Base-by-base conservation (phyloP, 37 sponge, comb jelly and placozoan species). In the Lycopodina hypogea region DNA sequence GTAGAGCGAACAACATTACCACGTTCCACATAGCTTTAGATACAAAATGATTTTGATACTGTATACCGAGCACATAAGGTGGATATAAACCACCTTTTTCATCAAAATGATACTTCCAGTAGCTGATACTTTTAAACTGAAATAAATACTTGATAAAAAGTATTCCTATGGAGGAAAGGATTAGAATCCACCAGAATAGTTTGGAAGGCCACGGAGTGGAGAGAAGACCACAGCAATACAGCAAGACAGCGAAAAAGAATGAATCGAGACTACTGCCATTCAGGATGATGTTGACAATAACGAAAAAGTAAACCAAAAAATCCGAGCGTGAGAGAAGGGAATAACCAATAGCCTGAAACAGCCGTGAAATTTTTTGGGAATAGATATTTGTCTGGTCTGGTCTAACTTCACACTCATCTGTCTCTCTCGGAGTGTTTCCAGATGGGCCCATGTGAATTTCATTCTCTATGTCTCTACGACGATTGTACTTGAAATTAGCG, bases 211-310 rank as follows among this genome's bases (percentile, higher is more conserved):
- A 83, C 2, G 94, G 90, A 7, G 82, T 78, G 62, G 89, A 78
- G 23, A 92, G 68, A 1, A 92, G 76, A 0, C 93, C 95, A 89
- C 95, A 92, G 55, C 76, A 18, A 56, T 82, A 95, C 63, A 92
- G 56, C 29, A 92, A 22, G 52, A 69, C 38, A 0, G 74, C 89
- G 60, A 87, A 87, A 17, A 78, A 42, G 40, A 95, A 55, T 0
- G 95, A 92, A n/a, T n/a, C n/a, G 1, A 89, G 55, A 23, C 87
- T 70, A 76, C 83, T 88, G 1, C 93, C 93, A 28, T 81, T 78
- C 8, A 81, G 9, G 60, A 85, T 81, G 39, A 88, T 48, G 29
- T 88, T 85, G 37, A 95, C 36, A 51, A 95, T 80, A 0, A 92
- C 30, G 19, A 91, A 56, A 38, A 91, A 81, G 81, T 86, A 92